A percentile compares a stretch with the other conserved stretches of the same genome.
Evolutionary conservation across 2,888 invertebrate species (phyloP).

Genomic region (Tetropium fuscum): DNA sequence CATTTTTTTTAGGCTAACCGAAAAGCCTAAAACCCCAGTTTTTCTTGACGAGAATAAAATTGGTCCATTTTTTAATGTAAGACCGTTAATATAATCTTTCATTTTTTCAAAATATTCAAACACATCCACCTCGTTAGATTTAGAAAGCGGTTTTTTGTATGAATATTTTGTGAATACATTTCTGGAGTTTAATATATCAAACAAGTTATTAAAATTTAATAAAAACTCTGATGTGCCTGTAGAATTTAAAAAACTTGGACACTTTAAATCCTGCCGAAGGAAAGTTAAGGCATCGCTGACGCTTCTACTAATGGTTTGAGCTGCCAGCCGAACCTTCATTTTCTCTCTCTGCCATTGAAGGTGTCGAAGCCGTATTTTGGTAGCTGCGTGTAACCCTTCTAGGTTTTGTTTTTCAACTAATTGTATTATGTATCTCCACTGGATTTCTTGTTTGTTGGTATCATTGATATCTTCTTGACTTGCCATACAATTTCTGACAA

Average conservation of each 20-base stretch:
- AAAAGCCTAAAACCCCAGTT: conserved; percentile 34
- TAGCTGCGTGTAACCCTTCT: conserved; percentile 36
- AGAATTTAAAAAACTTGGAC: conserved; percentile 21
- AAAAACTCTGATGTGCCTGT: conserved; percentile 33
- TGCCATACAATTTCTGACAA: conserved; percentile 36
- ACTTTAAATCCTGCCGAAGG: conserved; percentile 29
- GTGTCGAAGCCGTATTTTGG: conserved; percentile 36
- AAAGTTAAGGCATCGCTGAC: conserved; percentile 36
- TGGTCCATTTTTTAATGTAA: conserved; percentile 2
- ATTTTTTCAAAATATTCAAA: conserved; percentile 13
- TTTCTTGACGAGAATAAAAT: conserved; percentile 20
- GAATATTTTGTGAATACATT: conserved; percentile 31
- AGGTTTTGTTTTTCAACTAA: conserved; percentile 34
- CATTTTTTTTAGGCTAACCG: conserved; percentile 22
- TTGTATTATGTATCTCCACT: conserved; percentile 31
- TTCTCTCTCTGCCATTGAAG: conserved; percentile 38
- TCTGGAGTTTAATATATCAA: conserved; percentile 38
- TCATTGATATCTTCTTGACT: conserved; percentile 27
- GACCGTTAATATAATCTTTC: conserved; percentile 4
- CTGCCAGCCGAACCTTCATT: conserved; percentile 37
- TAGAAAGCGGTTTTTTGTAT: conserved; percentile 36
- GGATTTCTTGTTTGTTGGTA: conserved; percentile 21
- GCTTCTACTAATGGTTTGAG: conserved; percentile 37
- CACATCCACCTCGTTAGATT: conserved; percentile 8
- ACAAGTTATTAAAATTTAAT: conserved; percentile 33